Conservation (phyloP, 2,113 vertebrate species). For the Podarcis cretensis region DNA sequence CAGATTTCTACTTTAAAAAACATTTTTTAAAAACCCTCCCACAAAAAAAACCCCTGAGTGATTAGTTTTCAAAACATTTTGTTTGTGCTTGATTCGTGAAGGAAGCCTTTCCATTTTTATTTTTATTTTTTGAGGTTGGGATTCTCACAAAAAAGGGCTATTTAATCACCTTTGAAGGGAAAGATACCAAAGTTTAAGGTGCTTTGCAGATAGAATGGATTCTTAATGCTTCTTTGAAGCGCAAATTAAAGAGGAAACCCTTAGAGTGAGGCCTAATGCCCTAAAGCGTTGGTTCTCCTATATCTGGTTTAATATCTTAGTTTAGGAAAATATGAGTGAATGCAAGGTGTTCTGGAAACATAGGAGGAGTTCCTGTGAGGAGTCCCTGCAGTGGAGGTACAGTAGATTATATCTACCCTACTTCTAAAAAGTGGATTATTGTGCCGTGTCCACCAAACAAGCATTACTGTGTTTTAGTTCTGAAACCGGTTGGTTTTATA, state of each 20-base stretch:
- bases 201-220: constrained; percentile 74
- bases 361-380: constrained; percentile 17
- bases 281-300: constrained; percentile 56
- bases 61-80: constrained; percentile 86
- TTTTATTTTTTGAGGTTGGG: constrained; percentile 63
- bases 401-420: background rate
- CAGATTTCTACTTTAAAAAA: constrained; percentile 74
- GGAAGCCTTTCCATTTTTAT: constrained; percentile 68
- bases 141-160: constrained; percentile 56
- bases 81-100: constrained; percentile 75
- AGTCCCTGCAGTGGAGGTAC: background rate
- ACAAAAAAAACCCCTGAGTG: constrained; percentile 60
- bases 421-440: constrained; percentile 25
- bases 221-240: constrained; percentile 78
- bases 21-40: background rate
- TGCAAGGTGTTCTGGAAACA: constrained; percentile 18
- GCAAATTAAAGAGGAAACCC: constrained; percentile 73
- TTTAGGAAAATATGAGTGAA: constrained; percentile 34
- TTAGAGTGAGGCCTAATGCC: constrained; percentile 69
- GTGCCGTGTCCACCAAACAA: constrained; percentile 30
- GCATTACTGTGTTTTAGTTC: constrained; percentile 43
- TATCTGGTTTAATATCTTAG: constrained; percentile 46
- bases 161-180: constrained; percentile 74
- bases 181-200: constrained; percentile 64
- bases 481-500: constrained; percentile 46